Conservation (phyloP, 2,113 vertebrate species). For the Empidonax alnorum region DNA sequence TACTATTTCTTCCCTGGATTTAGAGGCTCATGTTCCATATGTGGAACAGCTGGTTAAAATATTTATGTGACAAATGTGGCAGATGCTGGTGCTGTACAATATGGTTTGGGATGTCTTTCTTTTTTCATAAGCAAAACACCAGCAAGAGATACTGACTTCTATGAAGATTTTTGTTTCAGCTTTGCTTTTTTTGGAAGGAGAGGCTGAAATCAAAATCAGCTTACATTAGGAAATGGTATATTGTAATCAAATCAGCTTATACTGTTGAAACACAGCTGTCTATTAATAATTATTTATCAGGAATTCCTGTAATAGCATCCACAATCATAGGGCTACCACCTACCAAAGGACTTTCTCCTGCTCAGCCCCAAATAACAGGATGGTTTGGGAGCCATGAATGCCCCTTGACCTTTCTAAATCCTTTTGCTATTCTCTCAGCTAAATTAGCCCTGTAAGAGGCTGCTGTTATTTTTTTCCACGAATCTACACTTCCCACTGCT, state of each 20-base stretch:
- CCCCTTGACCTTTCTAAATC: slow-evolving; percentile 77
- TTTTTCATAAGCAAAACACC: background rate
- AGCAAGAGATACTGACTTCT: background rate
- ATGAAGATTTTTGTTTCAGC: background rate
- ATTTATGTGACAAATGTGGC: background rate
- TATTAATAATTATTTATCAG: background rate
- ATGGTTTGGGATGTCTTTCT: background rate
- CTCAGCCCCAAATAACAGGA: slow-evolving; percentile 1
- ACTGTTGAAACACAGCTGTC: background rate
- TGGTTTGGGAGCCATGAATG: slow-evolving; percentile 72
- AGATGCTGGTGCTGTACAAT: background rate
- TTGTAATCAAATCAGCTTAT: background rate
- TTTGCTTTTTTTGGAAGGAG: background rate
- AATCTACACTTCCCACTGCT: slow-evolving; percentile 45
- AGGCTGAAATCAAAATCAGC: background rate
- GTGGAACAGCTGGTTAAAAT: background rate
- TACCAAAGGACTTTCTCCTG: slow-evolving; percentile 39
- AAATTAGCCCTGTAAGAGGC: slow-evolving; percentile 77
- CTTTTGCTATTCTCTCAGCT: slow-evolving; percentile 73
- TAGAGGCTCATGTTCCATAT: background rate
- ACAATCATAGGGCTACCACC: background rate
- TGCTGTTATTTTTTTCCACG: slow-evolving; percentile 37
- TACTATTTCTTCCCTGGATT: background rate
- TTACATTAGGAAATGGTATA: background rate
- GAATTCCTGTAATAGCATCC: background rate